phyloP scores from a whole-genome alignment of 2,888 invertebrate genomes.

The Clitarchus hookeri region DNA sequence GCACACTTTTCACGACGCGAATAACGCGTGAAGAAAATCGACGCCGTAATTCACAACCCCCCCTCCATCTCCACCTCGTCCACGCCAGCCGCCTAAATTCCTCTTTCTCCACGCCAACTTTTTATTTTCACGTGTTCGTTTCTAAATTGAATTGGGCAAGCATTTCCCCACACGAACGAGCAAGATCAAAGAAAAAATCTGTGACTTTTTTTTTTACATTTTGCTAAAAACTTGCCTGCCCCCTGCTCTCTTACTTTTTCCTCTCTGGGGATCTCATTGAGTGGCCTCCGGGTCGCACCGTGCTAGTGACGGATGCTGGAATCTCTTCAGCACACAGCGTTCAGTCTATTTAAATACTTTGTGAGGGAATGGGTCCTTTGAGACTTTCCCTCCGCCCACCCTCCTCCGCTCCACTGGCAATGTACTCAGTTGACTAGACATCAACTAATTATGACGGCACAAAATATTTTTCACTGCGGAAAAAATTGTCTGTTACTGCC shows the following conservation, averaged over 20 bases:
- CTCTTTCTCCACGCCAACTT: background rate
- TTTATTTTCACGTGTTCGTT: conserved; percentile 2
- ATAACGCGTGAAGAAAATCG: background rate
- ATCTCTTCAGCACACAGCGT: background rate
- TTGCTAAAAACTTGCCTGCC: background rate
- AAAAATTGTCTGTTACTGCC: too few species aligned
- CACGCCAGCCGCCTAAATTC: background rate
- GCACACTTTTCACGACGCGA: background rate
- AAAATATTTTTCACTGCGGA: too few species aligned
- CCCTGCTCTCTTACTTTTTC: background rate
- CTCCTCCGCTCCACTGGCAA: too few species aligned
- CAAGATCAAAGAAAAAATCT: background rate
- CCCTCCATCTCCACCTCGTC: too few species aligned
- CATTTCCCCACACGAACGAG: conserved; percentile 14
- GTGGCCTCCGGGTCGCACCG: background rate
- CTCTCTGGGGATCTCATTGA: background rate
- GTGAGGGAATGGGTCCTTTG: too few species aligned
- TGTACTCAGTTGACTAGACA: too few species aligned
- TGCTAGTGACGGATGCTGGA: background rate
- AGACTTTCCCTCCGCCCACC: too few species aligned
- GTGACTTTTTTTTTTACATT: background rate
- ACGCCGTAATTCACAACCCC: background rate
- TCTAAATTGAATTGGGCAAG: background rate
- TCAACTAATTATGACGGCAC: too few species aligned
- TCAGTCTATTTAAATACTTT: too few species aligned